Base-by-base conservation (phyloP, 2,797 vertebrate genomes). In the Loriculus beryllinus region DNA sequence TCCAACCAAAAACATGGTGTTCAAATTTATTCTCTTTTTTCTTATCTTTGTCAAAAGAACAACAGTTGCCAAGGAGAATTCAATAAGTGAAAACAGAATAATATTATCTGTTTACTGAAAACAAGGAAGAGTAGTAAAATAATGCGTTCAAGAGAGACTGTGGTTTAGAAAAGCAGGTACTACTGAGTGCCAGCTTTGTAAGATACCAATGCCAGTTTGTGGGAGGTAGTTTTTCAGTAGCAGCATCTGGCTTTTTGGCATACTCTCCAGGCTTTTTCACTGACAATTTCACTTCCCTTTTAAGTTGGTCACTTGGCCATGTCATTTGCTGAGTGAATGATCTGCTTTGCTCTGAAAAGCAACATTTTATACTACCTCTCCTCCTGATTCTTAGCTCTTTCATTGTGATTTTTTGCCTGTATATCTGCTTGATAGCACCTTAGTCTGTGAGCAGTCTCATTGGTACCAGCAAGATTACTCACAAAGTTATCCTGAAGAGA, bases 161-260 rank as follows among this genome's bases (percentile, higher is more conserved):
- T 16, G 6, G 51, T 90, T 87, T 85, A 80, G 72, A 71, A 80
- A 92, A 95, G 75, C 86, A 71, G 81, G 57, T 95, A 95, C 48
- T 70, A 59, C 29, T 47, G 67, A 64, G 65, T 70, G 94, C 94
- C 96, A 95, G 81, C 81, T 95, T 89, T 78, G 57, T 74, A 67
- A 83, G 72, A 83, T n/a, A 82, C 37, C 23, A 15, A 5, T 74
- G 96, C 94, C 96, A 97, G 11, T 71, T 92, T 97, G 90, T 88
- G 74, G 82, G 94, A 96, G 95, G 94, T 95, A 93, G 93, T 77
- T 95, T 95, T 96, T 95, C 94, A 91, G 92, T 28, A 91, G 90
- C 80, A 96, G 93, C 97, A 97, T 96, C 96, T 98, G 97, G 95
- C 88, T 94, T 76, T 88, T 96, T 97, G 96, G 96, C 95, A 97